Base-by-base conservation (phyloP, 2,888 invertebrate species). In the Agriotes lineatus region DNA sequence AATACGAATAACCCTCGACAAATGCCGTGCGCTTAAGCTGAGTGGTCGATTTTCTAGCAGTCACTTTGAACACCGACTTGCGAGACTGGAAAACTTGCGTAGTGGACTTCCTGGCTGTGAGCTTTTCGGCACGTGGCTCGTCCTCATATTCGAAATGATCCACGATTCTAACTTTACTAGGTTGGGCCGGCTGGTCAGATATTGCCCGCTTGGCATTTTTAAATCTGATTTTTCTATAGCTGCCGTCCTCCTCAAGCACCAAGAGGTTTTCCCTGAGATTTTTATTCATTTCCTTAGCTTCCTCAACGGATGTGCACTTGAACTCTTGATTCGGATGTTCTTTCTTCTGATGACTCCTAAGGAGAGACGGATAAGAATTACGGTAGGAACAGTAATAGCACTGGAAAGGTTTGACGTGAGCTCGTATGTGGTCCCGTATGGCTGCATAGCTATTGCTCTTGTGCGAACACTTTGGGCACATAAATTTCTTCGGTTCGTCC, bases 1-100 rank as follows among this genome's bases (percentile, higher is more conserved):
- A 90, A 74, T 83, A 87, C 0, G 88, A 88, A 72, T 81, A 86
- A 33, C 83, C 78, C 54, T 72, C 84, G 0, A 37, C 25, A 0
- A 69, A 74, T 6, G 71, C 73, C 0, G 71, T 61, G 7, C 68
- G 48, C 0, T 79, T 70, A 22, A 74, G 74, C 20, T 80, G 82
- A 0, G 85, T 80, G 0, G 87, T 87, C 0, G 86, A 86, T 73
- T 87, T 87, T 33, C 79, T 82, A 1, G 69, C 69, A 19, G 68
- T 68, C 25, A 18, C 18, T 12, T 57, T 61, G 2, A 18, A 14
- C 14, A 1, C 20, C 4, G 25, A 25, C 25, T 25, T 25, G 25
- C 12, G 1, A 2, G 4, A 20, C 2, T 68, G 48, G 0, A 79
- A 70, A 25, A 74, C 74, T 20, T 80, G 82, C 0, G 85, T 80